Percentiles rank a stretch among this genome's conserved stretches.
Conservation (phyloP, 2,888 invertebrate genomes). For the Drosophila multiciliata region DNA sequence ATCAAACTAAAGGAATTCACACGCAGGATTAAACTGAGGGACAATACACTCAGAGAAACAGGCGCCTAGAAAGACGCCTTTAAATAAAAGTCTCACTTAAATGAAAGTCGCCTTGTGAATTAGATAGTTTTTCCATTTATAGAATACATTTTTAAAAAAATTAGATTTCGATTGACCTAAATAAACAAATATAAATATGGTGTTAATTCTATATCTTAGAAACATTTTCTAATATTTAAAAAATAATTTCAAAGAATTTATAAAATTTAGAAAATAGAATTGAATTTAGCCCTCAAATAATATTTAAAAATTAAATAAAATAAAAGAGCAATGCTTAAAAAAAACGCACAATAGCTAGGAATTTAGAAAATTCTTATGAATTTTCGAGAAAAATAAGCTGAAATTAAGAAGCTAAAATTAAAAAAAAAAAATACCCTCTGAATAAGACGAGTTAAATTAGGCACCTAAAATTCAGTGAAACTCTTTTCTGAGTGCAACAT, state of each 20-base stretch:
- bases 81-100: background rate
- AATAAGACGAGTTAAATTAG: background rate
- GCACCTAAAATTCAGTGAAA: background rate
- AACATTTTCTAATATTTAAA: background rate
- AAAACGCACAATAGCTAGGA: too few species aligned
- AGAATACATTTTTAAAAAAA: background rate
- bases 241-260: background rate
- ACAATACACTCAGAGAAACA: background rate
- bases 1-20: conserved; percentile 27
- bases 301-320: too few species aligned
- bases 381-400: too few species aligned
- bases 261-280: too few species aligned
- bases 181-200: background rate
- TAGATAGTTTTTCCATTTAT: background rate
- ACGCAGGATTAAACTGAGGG: conserved; percentile 3
- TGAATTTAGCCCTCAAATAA: too few species aligned
- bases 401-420: background rate
- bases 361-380: too few species aligned
- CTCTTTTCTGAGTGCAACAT: background rate
- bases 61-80: too few species aligned
- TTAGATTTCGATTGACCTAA: background rate
- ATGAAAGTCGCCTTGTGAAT: background rate
- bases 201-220: background rate
- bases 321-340: too few species aligned
- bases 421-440: background rate